A percentile compares a stretch with the other conserved stretches of the same genome.
Conservation (phyloP, 2,797 vertebrate genomes). For the Coranthus polyacanthus region DNA sequence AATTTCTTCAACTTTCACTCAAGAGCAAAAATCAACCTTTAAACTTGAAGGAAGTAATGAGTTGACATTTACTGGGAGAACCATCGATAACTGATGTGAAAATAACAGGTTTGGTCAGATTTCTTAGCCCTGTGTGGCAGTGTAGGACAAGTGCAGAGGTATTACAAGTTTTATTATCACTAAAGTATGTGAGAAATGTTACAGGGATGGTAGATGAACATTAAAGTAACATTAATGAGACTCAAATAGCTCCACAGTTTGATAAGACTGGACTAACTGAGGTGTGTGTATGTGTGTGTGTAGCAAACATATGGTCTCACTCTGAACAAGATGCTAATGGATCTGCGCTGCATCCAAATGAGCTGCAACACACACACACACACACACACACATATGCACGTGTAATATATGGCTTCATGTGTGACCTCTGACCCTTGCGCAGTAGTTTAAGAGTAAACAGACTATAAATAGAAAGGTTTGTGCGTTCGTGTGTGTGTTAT, state of each 20-base stretch:
- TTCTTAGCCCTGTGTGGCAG: too few relatives aligned
- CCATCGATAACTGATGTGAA: too few relatives aligned
- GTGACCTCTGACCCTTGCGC: conserved; percentile 41
- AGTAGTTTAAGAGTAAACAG: conserved; percentile 17
- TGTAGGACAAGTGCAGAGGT: too few relatives aligned
- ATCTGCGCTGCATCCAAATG: conserved; percentile 35
- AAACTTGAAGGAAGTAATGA: too few relatives aligned
- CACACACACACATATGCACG: conserved; percentile 23
- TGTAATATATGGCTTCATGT: conserved; percentile 19
- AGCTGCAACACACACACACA: conserved; percentile 21
- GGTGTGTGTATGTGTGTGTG: neutral
- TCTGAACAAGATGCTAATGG: conserved; percentile 32
- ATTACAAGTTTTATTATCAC: too few relatives aligned
- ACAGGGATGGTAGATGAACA: neutral
- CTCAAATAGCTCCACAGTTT: neutral
- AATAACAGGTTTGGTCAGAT: too few relatives aligned
- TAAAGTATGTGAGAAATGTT: too few relatives aligned
- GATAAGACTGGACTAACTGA: conserved; percentile 1
- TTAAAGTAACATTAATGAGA: neutral
- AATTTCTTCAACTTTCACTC: too few relatives aligned
- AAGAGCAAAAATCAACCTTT: too few relatives aligned
- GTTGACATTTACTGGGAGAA: too few relatives aligned
- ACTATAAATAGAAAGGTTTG: conserved; percentile 41
- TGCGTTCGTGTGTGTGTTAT: conserved; percentile 29
- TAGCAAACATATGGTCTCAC: conserved; percentile 35